Percentiles rank a stretch among this genome's conserved stretches.
Evolutionary conservation across 2,888 invertebrate genomes (phyloP).

Genomic region (Tenodera sinensis): DNA sequence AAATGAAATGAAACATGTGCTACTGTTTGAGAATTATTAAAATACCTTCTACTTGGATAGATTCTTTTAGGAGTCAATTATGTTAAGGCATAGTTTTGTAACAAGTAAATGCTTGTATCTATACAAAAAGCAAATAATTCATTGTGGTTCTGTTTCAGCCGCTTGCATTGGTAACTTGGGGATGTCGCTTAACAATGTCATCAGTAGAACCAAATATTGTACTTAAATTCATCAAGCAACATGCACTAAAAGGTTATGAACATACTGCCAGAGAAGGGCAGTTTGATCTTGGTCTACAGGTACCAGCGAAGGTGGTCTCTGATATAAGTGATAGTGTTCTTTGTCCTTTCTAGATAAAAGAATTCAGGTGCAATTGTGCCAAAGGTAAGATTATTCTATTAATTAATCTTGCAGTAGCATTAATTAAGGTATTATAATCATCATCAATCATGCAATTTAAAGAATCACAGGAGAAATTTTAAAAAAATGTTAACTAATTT

Average conservation of each 20-base stretch:
- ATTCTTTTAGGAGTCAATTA: too few relatives aligned
- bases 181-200: conserved; percentile 67
- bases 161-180: conserved; percentile 71
- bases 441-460: too few relatives aligned
- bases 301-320: conserved; percentile 46
- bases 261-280: conserved; percentile 51
- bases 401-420: not conserved
- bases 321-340: conserved; percentile 46
- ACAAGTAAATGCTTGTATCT: conserved; percentile 11
- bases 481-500: too few relatives aligned
- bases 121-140: conserved; percentile 6
- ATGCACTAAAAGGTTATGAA: conserved; percentile 60
- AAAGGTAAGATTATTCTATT: not conserved
- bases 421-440: not conserved
- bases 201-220: conserved; percentile 56
- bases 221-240: conserved; percentile 58
- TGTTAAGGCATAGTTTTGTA: not conserved
- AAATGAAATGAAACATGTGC: too few relatives aligned
- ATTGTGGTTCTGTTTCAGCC: conserved; percentile 52
- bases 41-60: too few relatives aligned
- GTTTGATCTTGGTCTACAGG: conserved; percentile 48
- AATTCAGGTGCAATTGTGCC: not conserved
- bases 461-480: too few relatives aligned
- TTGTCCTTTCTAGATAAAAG: conserved; percentile 42
- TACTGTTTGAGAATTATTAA: too few relatives aligned